These are phyloP conservation scores for Epistrophe eligans DNA, from an alignment of 2,888 invertebrate genomes.

Conservation along the genomic window DNA sequence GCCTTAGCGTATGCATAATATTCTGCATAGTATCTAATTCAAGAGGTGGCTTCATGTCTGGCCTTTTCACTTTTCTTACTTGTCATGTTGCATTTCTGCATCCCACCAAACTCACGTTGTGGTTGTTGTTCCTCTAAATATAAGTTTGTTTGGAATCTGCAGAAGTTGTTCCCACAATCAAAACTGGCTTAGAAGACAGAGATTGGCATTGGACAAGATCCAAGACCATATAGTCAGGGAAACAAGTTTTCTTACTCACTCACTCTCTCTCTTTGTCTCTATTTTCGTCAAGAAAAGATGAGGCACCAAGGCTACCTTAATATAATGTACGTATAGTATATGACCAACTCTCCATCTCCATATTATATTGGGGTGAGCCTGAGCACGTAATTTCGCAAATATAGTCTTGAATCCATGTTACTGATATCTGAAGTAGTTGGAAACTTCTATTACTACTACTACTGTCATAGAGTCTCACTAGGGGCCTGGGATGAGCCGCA, in stretches of 20 bases:
- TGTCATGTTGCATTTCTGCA: slow-evolving; percentile 8
- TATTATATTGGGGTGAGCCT: slow-evolving; percentile 52
- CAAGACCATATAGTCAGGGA: slow-evolving; percentile 33
- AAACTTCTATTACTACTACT: slow-evolving; percentile 34
- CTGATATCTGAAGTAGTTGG: slow-evolving; percentile 31
- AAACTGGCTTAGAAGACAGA: slow-evolving; percentile 46
- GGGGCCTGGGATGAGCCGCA: slow-evolving; percentile 18
- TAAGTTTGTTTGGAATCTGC: slow-evolving; percentile 24
- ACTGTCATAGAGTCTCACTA: not conserved
- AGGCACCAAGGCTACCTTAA: slow-evolving; percentile 49
- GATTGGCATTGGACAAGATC: slow-evolving; percentile 34
- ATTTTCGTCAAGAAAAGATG: slow-evolving; percentile 42
- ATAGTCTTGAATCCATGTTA: slow-evolving; percentile 46
- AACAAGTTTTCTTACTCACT: slow-evolving; percentile 41
- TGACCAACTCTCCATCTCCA: slow-evolving; percentile 37
- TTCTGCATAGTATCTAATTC: slow-evolving; percentile 43
- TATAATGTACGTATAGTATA: not conserved
- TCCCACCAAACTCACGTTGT: not conserved
- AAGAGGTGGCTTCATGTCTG: slow-evolving; percentile 37
- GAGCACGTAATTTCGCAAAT: slow-evolving; percentile 66
- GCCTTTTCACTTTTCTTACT: slow-evolving; percentile 55
- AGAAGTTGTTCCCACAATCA: slow-evolving; percentile 64
- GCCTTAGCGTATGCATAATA: slow-evolving; percentile 49
- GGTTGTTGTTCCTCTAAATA: slow-evolving; percentile 25
- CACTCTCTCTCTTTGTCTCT: slow-evolving; percentile 1